Evolutionary conservation across 1,140 invertebrate species (phyloP), one percentile per base, ranked within the genome.

Genomic region (Heliconius eleuchia): DNA sequence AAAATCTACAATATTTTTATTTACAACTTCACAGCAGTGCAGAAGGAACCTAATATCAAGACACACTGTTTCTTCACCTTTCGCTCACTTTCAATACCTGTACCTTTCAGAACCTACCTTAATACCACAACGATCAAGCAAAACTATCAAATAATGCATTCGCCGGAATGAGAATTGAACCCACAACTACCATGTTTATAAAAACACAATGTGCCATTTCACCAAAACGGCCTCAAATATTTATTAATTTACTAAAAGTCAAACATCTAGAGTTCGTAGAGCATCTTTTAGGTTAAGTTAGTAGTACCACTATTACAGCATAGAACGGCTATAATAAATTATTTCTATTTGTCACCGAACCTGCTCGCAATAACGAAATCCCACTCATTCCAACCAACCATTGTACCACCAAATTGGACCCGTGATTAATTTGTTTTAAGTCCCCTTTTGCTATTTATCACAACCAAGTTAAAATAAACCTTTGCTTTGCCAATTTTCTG

Each of bases 341-440:
- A 42, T 74, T 77, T 39, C 57, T 77, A 80, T 81, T 81, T 55
- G 76, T 81, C 75, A 78, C 19, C 55, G 73, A 71, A 73, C 76
- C 71, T 76, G 72, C 27, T 70, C 76, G 81, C 79, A 84, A 82
- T 83, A 84, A 83, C 83, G 80, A 78, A 80, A 76, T 83, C 80
- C 80, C 46, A 76, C 76, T 84, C 76, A 84, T 84, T 81, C 81
- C 81, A 71, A 34, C 87, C 87, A 85, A 83, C 82, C 88, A 92
- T 92, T 93, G 91, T 93, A 91, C 90, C 88, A 81, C 83, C 83
- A 91, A 93, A 93, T 93, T 93, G 91, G 90, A 92, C 82, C 84
- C 71, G 83, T 91, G 91, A 93, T 93, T 93, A 93, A 93, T 93
- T 91, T 89, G 89, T 89, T 91, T 89, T 91, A 88, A 91, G 85